Base-by-base conservation (phyloP, 2,888 invertebrate species). In the Nemapogon koenigi region DNA sequence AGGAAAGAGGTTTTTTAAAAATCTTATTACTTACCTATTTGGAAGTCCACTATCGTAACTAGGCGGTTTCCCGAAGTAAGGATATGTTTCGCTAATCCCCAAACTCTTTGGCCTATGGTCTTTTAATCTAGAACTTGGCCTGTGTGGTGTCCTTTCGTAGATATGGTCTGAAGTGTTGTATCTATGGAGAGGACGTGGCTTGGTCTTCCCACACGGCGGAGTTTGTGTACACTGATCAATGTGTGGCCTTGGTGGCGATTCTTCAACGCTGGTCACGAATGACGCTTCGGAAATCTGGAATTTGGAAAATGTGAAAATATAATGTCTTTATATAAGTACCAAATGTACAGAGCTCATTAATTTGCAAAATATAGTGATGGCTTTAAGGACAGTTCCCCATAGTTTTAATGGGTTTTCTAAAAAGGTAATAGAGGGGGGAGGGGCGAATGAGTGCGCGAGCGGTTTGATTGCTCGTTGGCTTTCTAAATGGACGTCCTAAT, bases 101-200 rank as follows among this genome's bases (percentile, higher is more conserved):
- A 76, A 49, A 45, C 65, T 65, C 53, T 67, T 71, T 22, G 69
- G 68, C 42, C 70, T 46, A 15, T 18, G 3, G 19, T 32, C 14
- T 49, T 58, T 64, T 45, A 50, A 45, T 37, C 62, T 53, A 47
- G 57, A 50, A 11, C 33, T 35, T 27, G 59, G 47, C 41, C 58
- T 56, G 52, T 62, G 58, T 39, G 52, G 32, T 2, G 59, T 48
- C 39, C 62, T 44, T 50, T 68, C 70, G 60, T 62, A 66, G 41
- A 44, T 35, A 58, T 78, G 63, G 67, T 83, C 83, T 30, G 73
- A 67, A 11, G 83, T 83, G 59, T 81, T 69, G 54, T 81, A 76
- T 57, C 83, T 65, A 61, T 81, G 81, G 42, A 83, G 67, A 41
- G 69, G 69, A 47, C 73, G 63, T 43, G 83, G 82, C 45, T 68